Evolutionary conservation across 2,113 vertebrate species (phyloP), one percentile per base, ranked within the genome.

Genomic region (Cyrtonyx montezumae): DNA sequence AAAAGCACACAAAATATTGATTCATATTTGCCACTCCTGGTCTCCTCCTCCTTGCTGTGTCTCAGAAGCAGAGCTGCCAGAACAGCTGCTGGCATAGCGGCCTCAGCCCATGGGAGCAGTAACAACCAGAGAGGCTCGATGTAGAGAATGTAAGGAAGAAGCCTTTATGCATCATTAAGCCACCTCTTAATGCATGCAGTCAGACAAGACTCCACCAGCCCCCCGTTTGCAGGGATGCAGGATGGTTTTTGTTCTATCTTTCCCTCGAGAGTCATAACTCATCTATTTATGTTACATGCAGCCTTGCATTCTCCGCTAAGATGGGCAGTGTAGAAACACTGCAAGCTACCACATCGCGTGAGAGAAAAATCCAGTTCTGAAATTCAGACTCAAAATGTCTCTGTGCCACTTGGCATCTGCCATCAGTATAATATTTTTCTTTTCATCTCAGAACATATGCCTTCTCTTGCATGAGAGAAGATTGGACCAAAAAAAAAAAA

Each of bases 1-100:
- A 14, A 66, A 26, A 79, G 8, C 17, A 49, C 0, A 0, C 3
- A 37, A 90, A 55, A 62, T 11, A 55, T 4, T 0, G 1, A 46
- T 23, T 63, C 1, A 0, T 37, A 67, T 5, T 3, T 3, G 17
- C 8, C 11, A 30, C 25, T 70, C 13, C 28, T 3, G 23, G 19
- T 90, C 28, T 79, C 75, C 43, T 70, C 22, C 25, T 79, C n/a
- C 22, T 66, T 49, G 19, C 43, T 66, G 48, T 5, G 6, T 15
- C 59, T 30, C 53, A 61, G 65, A 45, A 63, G 48, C 22, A 28
- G 0, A 13, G 86, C 63, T 93, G 85, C 79, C 34, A 56, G 82
- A 87, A 49, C 32, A 69, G 48, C n/a, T 67, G 75, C 84, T 0
- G 0, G 20, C 51, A 74, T 1, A 0, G 25, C 2, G 8, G 55